Evolutionary conservation across 1,140 invertebrate species (phyloP).

Genomic region (Wasmannia auropunctata): DNA sequence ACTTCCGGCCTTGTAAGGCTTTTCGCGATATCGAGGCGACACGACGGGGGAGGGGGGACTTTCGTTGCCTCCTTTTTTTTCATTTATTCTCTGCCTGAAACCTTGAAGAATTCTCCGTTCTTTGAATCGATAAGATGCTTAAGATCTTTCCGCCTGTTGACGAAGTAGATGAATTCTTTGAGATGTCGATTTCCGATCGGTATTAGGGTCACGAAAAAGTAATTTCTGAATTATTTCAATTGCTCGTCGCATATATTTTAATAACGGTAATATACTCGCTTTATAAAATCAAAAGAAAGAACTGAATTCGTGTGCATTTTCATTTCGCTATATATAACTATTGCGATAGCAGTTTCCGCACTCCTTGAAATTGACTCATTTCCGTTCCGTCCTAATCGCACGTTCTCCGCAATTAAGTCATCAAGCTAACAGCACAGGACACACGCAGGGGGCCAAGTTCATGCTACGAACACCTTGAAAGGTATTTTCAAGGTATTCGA

Average conservation of each 20-base stretch:
- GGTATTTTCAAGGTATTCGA: conserved; percentile 3
- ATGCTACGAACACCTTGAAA: conserved; percentile 20
- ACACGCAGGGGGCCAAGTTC: conserved; percentile 42
- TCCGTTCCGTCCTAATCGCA: conserved; percentile 36
- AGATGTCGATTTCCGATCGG: conserved; percentile 32
- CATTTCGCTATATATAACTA: not conserved
- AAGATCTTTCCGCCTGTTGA: conserved; percentile 62
- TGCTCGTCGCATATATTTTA: not conserved
- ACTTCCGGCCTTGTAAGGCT: conserved; percentile 71
- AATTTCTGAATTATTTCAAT: not conserved
- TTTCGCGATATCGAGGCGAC: conserved; percentile 53
- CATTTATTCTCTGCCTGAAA: conserved; percentile 31
- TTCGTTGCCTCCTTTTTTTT: conserved; percentile 66
- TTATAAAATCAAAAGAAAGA: not conserved
- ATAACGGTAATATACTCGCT: not conserved
- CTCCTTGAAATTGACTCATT: conserved; percentile 62
- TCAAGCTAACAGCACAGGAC: conserved; percentile 60
- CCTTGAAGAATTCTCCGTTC: conserved; percentile 30
- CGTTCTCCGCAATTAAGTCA: conserved; percentile 64
- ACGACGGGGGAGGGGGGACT: conserved; percentile 68
- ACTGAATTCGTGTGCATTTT: not conserved
- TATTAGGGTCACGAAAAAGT: not conserved
- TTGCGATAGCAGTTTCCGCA: conserved; percentile 53
- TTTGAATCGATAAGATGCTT: conserved; percentile 56
- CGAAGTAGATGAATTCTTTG: conserved; percentile 61